A percentile compares a stretch with the other conserved stretches of the same genome.
Evolutionary conservation across 2,888 invertebrate species (phyloP).

Genomic region (Caenorhabditis angaria): DNA sequence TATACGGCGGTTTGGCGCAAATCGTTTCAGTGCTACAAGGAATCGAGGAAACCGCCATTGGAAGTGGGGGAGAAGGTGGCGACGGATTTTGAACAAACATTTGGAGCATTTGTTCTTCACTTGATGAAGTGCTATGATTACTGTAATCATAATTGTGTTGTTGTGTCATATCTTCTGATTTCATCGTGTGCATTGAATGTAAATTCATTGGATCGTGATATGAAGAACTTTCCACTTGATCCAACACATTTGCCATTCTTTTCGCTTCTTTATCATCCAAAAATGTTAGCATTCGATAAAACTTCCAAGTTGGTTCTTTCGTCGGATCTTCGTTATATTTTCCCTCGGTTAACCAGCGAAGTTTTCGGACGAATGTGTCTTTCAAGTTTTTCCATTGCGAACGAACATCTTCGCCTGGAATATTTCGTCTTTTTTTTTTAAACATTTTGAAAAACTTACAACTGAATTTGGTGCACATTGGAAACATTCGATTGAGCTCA

Average conservation of each 20-base stretch:
- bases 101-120: constrained; percentile 46
- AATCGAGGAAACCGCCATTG: constrained; percentile 11
- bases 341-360: constrained; percentile 56
- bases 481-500: constrained; percentile 20
- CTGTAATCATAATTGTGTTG: constrained; percentile 32
- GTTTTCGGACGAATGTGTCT: constrained; percentile 59
- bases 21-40: constrained; percentile 7
- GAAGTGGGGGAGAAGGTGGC: constrained; percentile 12
- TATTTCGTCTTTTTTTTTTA: neutral
- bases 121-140: constrained; percentile 35
- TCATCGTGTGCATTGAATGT: constrained; percentile 3
- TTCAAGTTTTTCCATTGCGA: constrained; percentile 62
- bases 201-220: neutral
- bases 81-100: constrained; percentile 19
- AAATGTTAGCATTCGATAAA: constrained; percentile 54
- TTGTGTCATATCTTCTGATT: neutral
- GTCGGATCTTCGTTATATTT: constrained; percentile 52
- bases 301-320: constrained; percentile 62
- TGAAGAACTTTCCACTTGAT: neutral
- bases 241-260: neutral
- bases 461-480: constrained; percentile 23
- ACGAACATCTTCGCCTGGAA: constrained; percentile 54
- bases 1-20: constrained; percentile 14
- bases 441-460: neutral
- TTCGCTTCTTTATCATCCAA: constrained; percentile 51